Conservation (phyloP, 2,888 invertebrate species). For the Mimumesa dahlbomi region DNA sequence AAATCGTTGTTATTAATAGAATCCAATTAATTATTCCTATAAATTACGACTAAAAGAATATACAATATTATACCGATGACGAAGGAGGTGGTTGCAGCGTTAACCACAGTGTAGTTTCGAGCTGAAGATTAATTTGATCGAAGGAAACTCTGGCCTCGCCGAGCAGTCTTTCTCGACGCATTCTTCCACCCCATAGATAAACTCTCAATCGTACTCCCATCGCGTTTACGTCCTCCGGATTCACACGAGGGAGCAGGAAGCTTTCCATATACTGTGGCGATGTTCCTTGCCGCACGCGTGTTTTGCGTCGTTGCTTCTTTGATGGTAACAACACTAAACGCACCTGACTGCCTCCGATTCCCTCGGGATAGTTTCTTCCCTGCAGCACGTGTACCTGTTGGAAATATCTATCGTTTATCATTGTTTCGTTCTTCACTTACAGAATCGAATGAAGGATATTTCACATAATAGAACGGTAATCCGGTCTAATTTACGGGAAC, state of each 20-base stretch:
- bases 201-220: constrained; percentile 94
- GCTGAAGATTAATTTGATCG: constrained; percentile 92
- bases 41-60: too few relatives aligned
- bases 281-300: constrained; percentile 94
- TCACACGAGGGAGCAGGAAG: constrained; percentile 93
- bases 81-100: constrained; percentile 84
- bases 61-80: constrained; percentile 69
- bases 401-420: not conserved
- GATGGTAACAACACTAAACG: constrained; percentile 93
- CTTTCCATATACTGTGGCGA: constrained; percentile 96
- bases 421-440: too few relatives aligned
- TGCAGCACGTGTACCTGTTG: constrained; percentile 89
- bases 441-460: too few relatives aligned
- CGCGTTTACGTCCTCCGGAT: constrained; percentile 96
- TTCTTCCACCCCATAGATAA: constrained; percentile 93
- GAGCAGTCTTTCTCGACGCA: constrained; percentile 94
- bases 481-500: too few relatives aligned
- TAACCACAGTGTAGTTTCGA: constrained; percentile 95
- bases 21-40: too few relatives aligned
- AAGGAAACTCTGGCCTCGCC: constrained; percentile 96
- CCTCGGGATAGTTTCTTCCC: constrained; percentile 90
- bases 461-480: too few relatives aligned
- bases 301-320: constrained; percentile 97
- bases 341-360: constrained; percentile 88
- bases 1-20: not conserved